A percentile compares a stretch with the other conserved stretches of the same genome.
These are phyloP conservation scores for Glossosoma conforme DNA, from an alignment of 1,140 invertebrate genomes.

Conservation along the genomic window DNA sequence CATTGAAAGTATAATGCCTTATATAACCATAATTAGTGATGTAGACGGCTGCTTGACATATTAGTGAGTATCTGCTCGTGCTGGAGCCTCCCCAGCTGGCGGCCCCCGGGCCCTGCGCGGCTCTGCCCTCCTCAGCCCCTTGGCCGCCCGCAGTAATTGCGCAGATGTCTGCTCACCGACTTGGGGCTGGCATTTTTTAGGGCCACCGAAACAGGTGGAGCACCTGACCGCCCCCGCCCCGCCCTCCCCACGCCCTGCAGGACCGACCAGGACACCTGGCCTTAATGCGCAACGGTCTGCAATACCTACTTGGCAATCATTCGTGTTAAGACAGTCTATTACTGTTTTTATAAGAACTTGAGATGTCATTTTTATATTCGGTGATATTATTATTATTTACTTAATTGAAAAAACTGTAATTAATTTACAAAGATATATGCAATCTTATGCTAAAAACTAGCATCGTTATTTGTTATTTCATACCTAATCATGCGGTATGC, in stretches of 20 bases:
- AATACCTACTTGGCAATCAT: constrained; percentile 2
- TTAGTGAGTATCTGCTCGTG: too few species aligned
- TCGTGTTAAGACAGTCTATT: background rate
- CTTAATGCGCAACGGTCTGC: background rate
- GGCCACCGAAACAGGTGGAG: constrained; percentile 18
- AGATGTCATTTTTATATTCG: background rate
- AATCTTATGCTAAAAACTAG: too few species aligned
- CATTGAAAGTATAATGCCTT: too few species aligned
- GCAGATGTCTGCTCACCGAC: constrained; percentile 16
- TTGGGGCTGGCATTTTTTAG: constrained; percentile 2
- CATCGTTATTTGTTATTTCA: too few species aligned
- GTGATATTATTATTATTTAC: constrained; percentile 1
- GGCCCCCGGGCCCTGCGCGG: too few species aligned
- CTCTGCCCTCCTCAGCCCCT: background rate
- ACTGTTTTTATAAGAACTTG: background rate
- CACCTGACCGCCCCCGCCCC: constrained; percentile 17
- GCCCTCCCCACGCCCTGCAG: background rate
- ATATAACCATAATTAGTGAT: too few species aligned
- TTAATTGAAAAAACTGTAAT: too few species aligned
- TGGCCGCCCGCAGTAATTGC: constrained; percentile 14
- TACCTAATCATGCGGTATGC: too few species aligned
- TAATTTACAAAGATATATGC: too few species aligned
- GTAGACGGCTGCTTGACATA: too few species aligned
- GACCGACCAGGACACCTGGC: constrained; percentile 3
- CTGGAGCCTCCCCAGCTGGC: too few species aligned